Conservation (phyloP, 2,888 invertebrate genomes). For the Linyphia triangularis region DNA sequence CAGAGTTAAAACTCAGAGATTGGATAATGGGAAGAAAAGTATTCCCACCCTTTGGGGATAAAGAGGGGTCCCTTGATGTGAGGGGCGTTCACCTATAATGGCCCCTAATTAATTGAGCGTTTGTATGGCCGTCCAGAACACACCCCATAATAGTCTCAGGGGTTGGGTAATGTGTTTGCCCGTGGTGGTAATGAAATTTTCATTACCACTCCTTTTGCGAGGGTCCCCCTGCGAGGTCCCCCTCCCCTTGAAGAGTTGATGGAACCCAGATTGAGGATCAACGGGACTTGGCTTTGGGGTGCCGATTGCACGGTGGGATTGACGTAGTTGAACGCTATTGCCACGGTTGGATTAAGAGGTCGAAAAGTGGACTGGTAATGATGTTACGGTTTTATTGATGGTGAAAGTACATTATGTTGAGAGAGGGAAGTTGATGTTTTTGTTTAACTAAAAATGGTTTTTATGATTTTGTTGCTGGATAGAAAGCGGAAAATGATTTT, state of each 20-base stretch:
- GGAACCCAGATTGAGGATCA: background rate
- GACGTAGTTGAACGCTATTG: too few relatives aligned
- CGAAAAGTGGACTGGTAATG: background rate
- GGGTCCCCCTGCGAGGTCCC: background rate
- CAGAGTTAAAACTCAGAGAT: conserved; percentile 59
- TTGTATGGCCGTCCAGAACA: conserved; percentile 35
- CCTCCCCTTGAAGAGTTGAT: background rate
- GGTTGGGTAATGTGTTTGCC: conserved; percentile 32
- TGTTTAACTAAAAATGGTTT: too few relatives aligned
- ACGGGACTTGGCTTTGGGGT: background rate
- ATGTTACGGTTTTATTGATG: too few relatives aligned
- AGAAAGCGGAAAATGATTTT: too few relatives aligned
- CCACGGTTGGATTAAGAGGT: background rate
- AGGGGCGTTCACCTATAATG: conserved; percentile 55
- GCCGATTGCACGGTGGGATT: background rate
- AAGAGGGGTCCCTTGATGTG: conserved; percentile 15
- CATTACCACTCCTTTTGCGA: conserved; percentile 42
- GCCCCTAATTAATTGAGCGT: conserved; percentile 69
- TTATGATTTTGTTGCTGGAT: too few relatives aligned
- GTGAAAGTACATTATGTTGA: background rate
- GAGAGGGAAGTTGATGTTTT: background rate
- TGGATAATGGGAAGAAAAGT: conserved; percentile 60
- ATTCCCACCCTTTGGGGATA: conserved; percentile 29
- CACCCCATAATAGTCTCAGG: conserved; percentile 37
- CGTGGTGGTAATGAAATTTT: conserved; percentile 38